A percentile compares a stretch with the other conserved stretches of the same genome.
Evolutionary conservation across 2,888 invertebrate genomes (phyloP).

Genomic region (Pyrocoelia pectoralis): DNA sequence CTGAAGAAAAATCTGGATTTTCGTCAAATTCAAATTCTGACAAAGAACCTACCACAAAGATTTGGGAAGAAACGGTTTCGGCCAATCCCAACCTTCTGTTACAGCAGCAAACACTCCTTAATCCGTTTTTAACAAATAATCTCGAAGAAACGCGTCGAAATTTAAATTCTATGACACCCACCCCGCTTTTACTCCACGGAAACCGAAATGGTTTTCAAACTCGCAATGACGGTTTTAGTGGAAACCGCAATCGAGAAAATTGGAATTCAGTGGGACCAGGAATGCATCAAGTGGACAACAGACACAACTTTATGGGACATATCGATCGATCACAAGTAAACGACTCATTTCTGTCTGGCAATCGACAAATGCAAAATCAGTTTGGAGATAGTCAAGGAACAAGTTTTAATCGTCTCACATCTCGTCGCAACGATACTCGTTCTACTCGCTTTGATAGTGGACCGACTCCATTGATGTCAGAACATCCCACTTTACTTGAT

Average conservation of each 20-base stretch:
- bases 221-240: conserved; percentile 5
- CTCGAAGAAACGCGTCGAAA: conserved; percentile 65
- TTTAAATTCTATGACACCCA: conserved; percentile 62
- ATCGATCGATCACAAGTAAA: conserved; percentile 7
- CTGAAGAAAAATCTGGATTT: conserved; percentile 36
- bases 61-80: conserved; percentile 44
- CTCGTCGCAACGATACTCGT: conserved; percentile 12
- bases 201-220: conserved; percentile 26
- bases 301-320: conserved; percentile 40
- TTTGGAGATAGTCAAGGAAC: conserved; percentile 16
- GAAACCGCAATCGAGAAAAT: conserved; percentile 13
- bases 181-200: conserved; percentile 5
- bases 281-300: conserved; percentile 31
- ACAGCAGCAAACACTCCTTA: conserved; percentile 35
- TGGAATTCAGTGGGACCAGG: conserved; percentile 14
- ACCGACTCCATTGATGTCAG: background rate
- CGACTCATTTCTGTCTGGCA: background rate
- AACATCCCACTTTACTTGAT: conserved; percentile 15
- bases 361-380: background rate
- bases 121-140: conserved; percentile 35
- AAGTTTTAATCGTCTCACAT: conserved; percentile 7
- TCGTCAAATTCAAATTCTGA: conserved; percentile 24
- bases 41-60: conserved; percentile 30
- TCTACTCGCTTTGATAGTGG: conserved; percentile 21
- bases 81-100: background rate